These are phyloP conservation scores for Zosterops hypoxanthus DNA, from an alignment of 2,113 vertebrate genomes.

Conservation along the genomic window DNA sequence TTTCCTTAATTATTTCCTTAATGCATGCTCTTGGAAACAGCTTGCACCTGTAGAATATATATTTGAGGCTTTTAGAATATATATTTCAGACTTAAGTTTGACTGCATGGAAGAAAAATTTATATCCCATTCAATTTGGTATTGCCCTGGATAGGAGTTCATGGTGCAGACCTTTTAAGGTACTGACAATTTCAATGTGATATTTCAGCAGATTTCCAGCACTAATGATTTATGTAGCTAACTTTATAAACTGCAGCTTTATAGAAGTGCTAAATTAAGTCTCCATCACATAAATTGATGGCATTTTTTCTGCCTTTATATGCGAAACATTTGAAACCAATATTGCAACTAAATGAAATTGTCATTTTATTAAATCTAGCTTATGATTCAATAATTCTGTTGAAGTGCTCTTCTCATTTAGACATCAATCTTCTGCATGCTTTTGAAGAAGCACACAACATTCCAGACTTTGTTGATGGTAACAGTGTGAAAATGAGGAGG, in stretches of 20 bases:
- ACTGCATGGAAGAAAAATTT: not conserved
- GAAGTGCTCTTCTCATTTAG: not conserved
- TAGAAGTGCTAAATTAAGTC: not conserved
- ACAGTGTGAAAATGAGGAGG: not conserved
- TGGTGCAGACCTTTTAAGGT: not conserved
- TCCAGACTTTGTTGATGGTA: not conserved
- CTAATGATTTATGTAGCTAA: constrained; percentile 14
- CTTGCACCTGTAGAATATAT: not conserved
- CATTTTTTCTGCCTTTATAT: not conserved
- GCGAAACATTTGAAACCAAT: constrained; percentile 32
- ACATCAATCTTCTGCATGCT: not conserved
- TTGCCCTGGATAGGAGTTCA: not conserved
- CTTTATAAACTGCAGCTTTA: constrained; percentile 9
- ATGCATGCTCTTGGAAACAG: not conserved
- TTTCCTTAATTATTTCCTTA: constrained; percentile 51
- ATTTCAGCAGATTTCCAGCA: constrained; percentile 21
- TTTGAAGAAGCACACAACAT: not conserved
- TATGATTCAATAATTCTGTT: constrained; percentile 24
- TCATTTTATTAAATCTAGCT: constrained; percentile 30
- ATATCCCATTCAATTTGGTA: not conserved
- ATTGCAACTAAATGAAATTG: not conserved
- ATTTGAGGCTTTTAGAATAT: not conserved
- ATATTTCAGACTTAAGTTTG: not conserved
- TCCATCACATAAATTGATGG: not conserved
- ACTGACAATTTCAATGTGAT: not conserved